Evolutionary conservation across 2,797 vertebrate genomes (phyloP).

Genomic region (Prionace glauca): DNA sequence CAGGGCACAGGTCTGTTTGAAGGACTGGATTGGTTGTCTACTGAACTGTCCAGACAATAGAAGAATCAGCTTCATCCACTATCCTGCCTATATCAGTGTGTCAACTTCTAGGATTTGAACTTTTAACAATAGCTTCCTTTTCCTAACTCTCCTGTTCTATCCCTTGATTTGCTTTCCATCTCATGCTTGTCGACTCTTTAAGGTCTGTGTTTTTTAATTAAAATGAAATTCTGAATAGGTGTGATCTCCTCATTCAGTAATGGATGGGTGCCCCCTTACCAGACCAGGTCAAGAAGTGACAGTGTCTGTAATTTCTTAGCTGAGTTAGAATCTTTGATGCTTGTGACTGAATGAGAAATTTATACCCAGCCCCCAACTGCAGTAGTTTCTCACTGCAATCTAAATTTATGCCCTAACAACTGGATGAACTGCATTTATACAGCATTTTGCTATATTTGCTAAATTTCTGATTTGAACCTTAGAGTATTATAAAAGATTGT

Average conservation of each 20-base stretch:
- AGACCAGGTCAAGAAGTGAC: neutral
- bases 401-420: neutral
- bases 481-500: constrained; percentile 10
- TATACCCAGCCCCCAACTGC: neutral
- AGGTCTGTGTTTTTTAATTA: neutral
- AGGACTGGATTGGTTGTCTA: constrained; percentile 74
- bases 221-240: neutral
- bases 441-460: neutral
- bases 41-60: constrained; percentile 66
- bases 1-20: constrained; percentile 75
- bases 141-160: neutral
- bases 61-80: constrained; percentile 39
- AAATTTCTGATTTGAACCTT: neutral
- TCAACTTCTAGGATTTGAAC: constrained; percentile 14
- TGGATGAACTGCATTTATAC: neutral
- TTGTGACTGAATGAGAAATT: neutral
- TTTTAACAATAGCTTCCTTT: constrained; percentile 11
- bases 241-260: constrained; percentile 10
- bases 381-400: neutral
- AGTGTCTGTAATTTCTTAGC: neutral
- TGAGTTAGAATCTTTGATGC: neutral
- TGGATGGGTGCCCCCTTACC: neutral
- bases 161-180: neutral
- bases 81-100: constrained; percentile 5
- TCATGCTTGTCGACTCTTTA: neutral